Percentiles rank a stretch among this genome's conserved stretches.
Evolutionary conservation across 37 sponge, comb jelly and placozoan species (phyloP).

Genomic region (Eunapius fragilis): DNA sequence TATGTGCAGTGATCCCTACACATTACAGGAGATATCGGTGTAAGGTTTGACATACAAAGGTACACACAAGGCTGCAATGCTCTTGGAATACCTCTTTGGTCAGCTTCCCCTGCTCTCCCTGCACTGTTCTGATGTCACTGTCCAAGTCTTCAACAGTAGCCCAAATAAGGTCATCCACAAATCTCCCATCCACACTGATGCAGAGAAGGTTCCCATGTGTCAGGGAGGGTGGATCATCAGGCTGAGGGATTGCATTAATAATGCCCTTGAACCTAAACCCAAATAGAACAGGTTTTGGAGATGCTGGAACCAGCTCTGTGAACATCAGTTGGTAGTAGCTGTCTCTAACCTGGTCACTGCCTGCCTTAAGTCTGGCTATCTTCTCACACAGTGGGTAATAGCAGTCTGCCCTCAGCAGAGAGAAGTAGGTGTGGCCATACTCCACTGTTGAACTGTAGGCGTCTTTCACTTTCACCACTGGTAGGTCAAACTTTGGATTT

Average conservation of each 20-base stretch:
- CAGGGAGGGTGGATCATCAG: not conserved
- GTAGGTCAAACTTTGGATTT: not conserved
- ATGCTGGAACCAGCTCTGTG: not conserved
- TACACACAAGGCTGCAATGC: not conserved
- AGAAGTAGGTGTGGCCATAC: constrained; percentile 30
- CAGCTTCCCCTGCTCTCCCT: not conserved
- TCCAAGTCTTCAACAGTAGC: not conserved
- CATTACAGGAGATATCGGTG: not conserved
- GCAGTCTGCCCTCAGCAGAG: constrained; percentile 20
- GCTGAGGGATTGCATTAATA: not conserved
- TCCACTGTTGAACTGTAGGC: constrained; percentile 5
- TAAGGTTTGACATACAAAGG: too few relatives aligned
- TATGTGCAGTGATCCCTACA: not conserved
- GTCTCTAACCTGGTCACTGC: not conserved
- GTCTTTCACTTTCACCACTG: constrained; percentile 6
- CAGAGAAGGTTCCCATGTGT: constrained; percentile 10
- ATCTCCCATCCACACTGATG: constrained; percentile 10
- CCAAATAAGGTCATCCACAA: constrained; percentile 13
- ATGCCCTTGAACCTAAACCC: constrained; percentile 1
- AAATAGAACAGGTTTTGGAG: not conserved
- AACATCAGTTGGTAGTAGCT: not conserved
- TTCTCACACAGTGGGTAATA: not conserved
- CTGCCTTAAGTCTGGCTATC: not conserved
- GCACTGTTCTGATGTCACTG: not conserved
- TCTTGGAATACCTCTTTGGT: not conserved